Percentiles rank a stretch among this genome's conserved stretches.
These are phyloP conservation scores for Gobionotothen gibberifrons DNA, from an alignment of 2,797 vertebrate genomes.

Conservation along the genomic window DNA sequence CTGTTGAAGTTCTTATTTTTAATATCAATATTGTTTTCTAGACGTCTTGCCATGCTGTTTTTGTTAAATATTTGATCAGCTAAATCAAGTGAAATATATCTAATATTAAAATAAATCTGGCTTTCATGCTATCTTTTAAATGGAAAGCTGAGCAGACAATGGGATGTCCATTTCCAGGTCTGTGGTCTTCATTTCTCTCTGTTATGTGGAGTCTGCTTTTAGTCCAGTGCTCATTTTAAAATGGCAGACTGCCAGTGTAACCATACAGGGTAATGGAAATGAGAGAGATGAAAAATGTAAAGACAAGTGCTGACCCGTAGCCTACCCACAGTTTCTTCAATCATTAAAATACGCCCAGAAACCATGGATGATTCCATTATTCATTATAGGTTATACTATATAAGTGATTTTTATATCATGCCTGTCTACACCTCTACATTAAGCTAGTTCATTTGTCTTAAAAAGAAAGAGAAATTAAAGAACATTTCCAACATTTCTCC, in stretches of 20 bases:
- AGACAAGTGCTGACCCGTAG: slow-evolving; percentile 83
- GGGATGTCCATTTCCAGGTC: slow-evolving; percentile 62
- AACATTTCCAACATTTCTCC: slow-evolving; percentile 67
- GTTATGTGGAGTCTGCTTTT: slow-evolving; percentile 62
- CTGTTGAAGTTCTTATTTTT: slow-evolving; percentile 37
- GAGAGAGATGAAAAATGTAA: slow-evolving; percentile 81
- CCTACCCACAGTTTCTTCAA: slow-evolving; percentile 81
- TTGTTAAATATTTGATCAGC: neutral
- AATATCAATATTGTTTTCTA: slow-evolving; percentile 18
- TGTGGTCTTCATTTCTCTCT: slow-evolving; percentile 44
- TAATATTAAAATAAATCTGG: slow-evolving; percentile 8
- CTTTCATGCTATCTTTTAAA: slow-evolving; percentile 35
- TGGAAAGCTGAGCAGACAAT: slow-evolving; percentile 56
- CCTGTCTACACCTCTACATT: slow-evolving; percentile 78
- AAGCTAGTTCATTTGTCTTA: slow-evolving; percentile 76
- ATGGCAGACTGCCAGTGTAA: slow-evolving; percentile 80
- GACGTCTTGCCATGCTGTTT: neutral
- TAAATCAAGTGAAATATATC: slow-evolving; percentile 4
- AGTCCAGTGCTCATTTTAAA: slow-evolving; percentile 82
- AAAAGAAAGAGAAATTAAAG: slow-evolving; percentile 69
- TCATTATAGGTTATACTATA: slow-evolving; percentile 79
- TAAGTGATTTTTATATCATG: slow-evolving; percentile 83
- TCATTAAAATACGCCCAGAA: slow-evolving; percentile 86
- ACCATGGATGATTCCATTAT: slow-evolving; percentile 76
- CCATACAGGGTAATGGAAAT: slow-evolving; percentile 78